A percentile compares a stretch with the other conserved stretches of the same genome.
phyloP scores from a whole-genome alignment of 2,113 vertebrate species.

The Triplophysa tibetana region DNA sequence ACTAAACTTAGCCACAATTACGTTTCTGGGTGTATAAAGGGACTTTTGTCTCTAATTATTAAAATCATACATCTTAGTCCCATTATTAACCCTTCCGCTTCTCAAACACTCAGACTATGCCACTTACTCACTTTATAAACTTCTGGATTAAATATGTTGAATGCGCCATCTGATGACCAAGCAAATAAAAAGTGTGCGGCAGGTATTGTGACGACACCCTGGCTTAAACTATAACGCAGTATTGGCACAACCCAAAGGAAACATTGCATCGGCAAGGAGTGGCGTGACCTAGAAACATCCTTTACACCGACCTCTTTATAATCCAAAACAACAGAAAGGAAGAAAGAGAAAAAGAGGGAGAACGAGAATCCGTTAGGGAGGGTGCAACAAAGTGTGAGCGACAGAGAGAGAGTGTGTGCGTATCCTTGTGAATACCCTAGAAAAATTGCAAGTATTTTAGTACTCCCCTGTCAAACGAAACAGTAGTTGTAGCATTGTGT shows the following conservation, averaged over 20 bases:
- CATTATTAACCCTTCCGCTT: neutral
- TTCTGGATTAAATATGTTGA: slow-evolving; percentile 24
- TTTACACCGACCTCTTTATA: slow-evolving; percentile 26
- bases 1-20: neutral
- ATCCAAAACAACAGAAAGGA: slow-evolving; percentile 53
- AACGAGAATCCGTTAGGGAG: too few species aligned
- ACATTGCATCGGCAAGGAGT: slow-evolving; percentile 55
- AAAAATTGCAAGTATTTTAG: neutral
- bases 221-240: slow-evolving; percentile 19
- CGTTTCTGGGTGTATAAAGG: slow-evolving; percentile 6
- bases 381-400: neutral
- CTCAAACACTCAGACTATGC: neutral
- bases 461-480: neutral
- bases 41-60: slow-evolving; percentile 1
- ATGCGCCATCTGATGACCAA: slow-evolving; percentile 33
- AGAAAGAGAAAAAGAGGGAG: slow-evolving; percentile 25
- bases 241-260: slow-evolving; percentile 51
- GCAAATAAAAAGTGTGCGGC: neutral
- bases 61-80: neutral
- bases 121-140: neutral
- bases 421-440: neutral
- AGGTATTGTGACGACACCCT: slow-evolving; percentile 48
- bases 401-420: neutral
- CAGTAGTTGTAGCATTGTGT: neutral
- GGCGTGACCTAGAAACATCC: slow-evolving; percentile 71